Evolutionary conservation across 2,797 vertebrate genomes (phyloP).

Genomic region (Hybognathus amarus): DNA sequence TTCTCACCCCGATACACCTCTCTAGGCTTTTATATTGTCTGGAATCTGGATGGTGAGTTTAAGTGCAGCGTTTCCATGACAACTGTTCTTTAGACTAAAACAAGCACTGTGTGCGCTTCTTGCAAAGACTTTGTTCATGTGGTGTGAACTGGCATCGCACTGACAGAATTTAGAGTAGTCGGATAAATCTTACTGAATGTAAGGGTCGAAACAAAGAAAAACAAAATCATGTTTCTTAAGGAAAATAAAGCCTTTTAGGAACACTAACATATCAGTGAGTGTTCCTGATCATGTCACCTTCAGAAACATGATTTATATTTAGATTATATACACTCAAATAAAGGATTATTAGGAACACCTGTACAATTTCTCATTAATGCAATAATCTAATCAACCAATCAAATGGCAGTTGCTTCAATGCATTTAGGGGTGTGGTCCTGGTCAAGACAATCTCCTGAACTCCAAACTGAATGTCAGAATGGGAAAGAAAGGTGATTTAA

Average conservation of each 20-base stretch:
- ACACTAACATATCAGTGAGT: not conserved
- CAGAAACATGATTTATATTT: no score
- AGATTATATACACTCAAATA: no score
- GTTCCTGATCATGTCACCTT: no score
- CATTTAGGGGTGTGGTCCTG: no score
- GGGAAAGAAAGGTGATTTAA: no score
- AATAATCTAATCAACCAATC: no score
- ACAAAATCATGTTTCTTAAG: not conserved
- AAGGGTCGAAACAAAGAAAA: not conserved
- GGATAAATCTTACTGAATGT: not conserved
- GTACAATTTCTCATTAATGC: no score
- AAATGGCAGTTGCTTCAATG: no score
- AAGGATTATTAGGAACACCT: no score
- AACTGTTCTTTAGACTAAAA: slow-evolving; percentile 71
- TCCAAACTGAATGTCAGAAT: no score
- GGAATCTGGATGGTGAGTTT: slow-evolving; percentile 68
- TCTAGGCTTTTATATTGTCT: slow-evolving; percentile 67
- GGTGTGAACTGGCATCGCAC: slow-evolving; percentile 46
- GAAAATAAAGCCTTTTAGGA: not conserved
- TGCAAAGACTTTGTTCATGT: slow-evolving; percentile 54
- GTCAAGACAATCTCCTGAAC: no score
- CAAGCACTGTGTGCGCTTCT: slow-evolving; percentile 46
- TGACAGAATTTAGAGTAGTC: slow-evolving; percentile 25
- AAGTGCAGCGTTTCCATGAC: slow-evolving; percentile 86
- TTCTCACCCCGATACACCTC: slow-evolving; percentile 57